Percentiles rank a stretch among this genome's conserved stretches.
phyloP scores from a whole-genome alignment of 2,797 vertebrate species.

The Paedocypris micromegethes region DNA sequence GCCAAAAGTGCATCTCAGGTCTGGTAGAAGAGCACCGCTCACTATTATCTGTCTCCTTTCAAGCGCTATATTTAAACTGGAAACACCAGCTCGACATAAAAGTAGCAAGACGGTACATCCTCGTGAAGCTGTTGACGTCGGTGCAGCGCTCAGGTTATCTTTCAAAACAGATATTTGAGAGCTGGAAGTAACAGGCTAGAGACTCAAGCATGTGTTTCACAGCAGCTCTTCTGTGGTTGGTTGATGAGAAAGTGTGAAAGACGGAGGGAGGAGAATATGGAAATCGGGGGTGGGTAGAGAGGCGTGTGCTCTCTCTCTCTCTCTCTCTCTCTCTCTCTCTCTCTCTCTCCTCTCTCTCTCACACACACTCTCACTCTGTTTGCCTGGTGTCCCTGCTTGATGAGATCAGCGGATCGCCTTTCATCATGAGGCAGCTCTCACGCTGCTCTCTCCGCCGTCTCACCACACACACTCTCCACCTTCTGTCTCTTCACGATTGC shows the following conservation, averaged over 20 bases:
- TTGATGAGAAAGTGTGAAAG: slow-evolving; percentile 48
- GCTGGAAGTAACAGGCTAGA: slow-evolving; percentile 26
- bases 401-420: slow-evolving; percentile 69
- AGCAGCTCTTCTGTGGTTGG: slow-evolving; percentile 35
- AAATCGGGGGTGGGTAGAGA: slow-evolving; percentile 49
- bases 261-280: slow-evolving; percentile 25
- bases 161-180: slow-evolving; percentile 20
- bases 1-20: too few species aligned
- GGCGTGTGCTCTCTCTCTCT: slow-evolving; percentile 54
- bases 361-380: slow-evolving; percentile 54
- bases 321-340: too few species aligned
- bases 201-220: slow-evolving; percentile 23
- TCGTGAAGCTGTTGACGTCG: neutral
- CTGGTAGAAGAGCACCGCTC: too few species aligned
- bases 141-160: slow-evolving; percentile 26
- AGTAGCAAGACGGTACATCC: neutral
- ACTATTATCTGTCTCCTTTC: neutral
- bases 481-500: slow-evolving; percentile 13
- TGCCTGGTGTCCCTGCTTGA: slow-evolving; percentile 65
- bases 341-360: too few species aligned
- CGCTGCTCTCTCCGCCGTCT: slow-evolving; percentile 38
- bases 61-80: neutral
- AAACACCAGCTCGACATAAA: neutral
- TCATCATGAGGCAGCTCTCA: slow-evolving; percentile 53
- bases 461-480: slow-evolving; percentile 26